Percentiles rank a stretch among this genome's conserved stretches.
Conservation (phyloP, 2,888 invertebrate species). For the Crepidodera aurea region DNA sequence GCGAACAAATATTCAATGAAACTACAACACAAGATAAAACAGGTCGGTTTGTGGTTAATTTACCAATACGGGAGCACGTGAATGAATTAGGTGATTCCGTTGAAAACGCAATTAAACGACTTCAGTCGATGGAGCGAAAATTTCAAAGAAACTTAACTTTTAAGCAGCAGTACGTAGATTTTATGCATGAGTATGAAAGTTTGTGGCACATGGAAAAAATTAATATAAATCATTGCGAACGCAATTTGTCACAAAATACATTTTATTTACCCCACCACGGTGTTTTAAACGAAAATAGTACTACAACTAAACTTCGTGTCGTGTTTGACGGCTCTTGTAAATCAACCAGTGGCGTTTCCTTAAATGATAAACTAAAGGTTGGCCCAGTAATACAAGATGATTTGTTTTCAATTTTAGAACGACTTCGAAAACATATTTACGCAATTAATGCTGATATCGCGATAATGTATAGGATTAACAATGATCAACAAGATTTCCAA, state of each 20-base stretch:
- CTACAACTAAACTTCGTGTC: slow-evolving; percentile 35
- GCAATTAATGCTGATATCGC: slow-evolving; percentile 17
- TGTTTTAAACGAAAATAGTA: slow-evolving; percentile 28
- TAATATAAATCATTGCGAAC: neutral
- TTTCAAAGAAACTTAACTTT: slow-evolving; percentile 16
- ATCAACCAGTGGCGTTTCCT: slow-evolving; percentile 19
- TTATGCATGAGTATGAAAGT: slow-evolving; percentile 1
- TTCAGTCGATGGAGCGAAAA: slow-evolving; percentile 28
- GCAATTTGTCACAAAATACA: neutral
- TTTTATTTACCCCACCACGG: slow-evolving; percentile 37
- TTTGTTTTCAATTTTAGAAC: slow-evolving; percentile 18
- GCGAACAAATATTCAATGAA: no score
- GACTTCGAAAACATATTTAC: slow-evolving; percentile 11
- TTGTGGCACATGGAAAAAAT: slow-evolving; percentile 42
- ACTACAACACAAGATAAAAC: no score
- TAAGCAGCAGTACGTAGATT: slow-evolving; percentile 5
- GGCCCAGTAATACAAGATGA: slow-evolving; percentile 31
- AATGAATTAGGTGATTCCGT: neutral
- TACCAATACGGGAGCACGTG: no score
- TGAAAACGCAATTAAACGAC: slow-evolving; percentile 22
- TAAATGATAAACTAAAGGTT: slow-evolving; percentile 31
- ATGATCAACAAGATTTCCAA: slow-evolving; percentile 14
- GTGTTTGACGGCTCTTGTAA: slow-evolving; percentile 36
- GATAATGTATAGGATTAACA: slow-evolving; percentile 21
- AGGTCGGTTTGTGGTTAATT: no score